phyloP scores from a whole-genome alignment of 37 sponge, comb jelly and placozoan genomes.

The Axinella damicornis region DNA sequence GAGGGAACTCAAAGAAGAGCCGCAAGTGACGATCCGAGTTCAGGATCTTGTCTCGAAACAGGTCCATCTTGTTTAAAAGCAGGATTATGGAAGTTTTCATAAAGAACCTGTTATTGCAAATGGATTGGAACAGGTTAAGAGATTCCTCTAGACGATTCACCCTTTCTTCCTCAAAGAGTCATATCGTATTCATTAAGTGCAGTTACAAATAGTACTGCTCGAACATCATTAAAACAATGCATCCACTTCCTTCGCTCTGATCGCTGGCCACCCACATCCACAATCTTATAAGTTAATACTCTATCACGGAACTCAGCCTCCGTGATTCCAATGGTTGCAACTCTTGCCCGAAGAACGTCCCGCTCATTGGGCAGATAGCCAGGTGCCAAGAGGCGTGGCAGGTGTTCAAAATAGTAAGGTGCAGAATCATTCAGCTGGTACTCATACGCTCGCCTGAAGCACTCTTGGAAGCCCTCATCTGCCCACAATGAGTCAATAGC shows the following conservation, averaged over 20 bases:
- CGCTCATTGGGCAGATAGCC: conserved; percentile 62
- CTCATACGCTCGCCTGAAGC: no score
- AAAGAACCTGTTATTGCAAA: conserved; percentile 85
- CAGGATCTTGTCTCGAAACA: conserved; percentile 86
- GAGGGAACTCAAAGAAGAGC: conserved; percentile 71
- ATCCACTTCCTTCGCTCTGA: conserved; percentile 90
- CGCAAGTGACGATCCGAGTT: conserved; percentile 84
- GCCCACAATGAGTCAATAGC: conserved; percentile 59
- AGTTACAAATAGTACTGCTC: conserved; percentile 81
- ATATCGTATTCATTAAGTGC: conserved; percentile 89
- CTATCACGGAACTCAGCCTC: conserved; percentile 63
- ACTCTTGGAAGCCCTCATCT: no score
- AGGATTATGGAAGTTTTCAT: conserved; percentile 82
- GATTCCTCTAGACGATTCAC: conserved; percentile 16
- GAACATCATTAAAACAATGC: conserved; percentile 89
- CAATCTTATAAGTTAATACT: conserved; percentile 58
- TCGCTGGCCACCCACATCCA: conserved; percentile 87
- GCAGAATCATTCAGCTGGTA: conserved; percentile 32
- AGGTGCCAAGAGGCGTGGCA: conserved; percentile 45
- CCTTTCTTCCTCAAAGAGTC: conserved; percentile 69
- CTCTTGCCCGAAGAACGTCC: conserved; percentile 71
- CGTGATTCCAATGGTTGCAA: conserved; percentile 73
- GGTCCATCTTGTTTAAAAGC: conserved; percentile 92
- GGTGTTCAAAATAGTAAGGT: conserved; percentile 49
- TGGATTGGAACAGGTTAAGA: conserved; percentile 44